These are phyloP conservation scores for Lemur catta DNA, from an alignment of 2,797 vertebrate species.

Conservation along the genomic window DNA sequence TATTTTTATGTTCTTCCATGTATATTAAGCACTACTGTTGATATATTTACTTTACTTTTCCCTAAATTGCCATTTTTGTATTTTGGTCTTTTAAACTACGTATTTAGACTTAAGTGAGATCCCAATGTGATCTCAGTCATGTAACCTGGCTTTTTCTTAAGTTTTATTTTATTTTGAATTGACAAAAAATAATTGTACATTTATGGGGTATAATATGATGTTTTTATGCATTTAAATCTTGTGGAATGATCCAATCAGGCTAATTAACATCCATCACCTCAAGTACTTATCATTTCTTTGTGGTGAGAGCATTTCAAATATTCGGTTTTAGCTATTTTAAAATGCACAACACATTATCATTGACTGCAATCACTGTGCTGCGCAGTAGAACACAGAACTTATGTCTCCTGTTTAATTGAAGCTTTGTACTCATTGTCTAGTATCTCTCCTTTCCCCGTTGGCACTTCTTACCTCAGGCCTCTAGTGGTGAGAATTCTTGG, in stretches of 20 bases:
- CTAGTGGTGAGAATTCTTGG: background rate
- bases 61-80: background rate
- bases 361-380: background rate
- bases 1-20: background rate
- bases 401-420: background rate
- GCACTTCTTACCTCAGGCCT: rapidly evolving
- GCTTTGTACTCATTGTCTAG: too few species aligned
- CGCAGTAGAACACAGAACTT: background rate
- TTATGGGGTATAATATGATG: background rate
- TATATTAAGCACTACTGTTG: background rate
- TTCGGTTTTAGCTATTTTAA: background rate
- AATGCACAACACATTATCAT: background rate
- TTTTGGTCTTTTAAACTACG: background rate
- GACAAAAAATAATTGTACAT: background rate
- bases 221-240: background rate
- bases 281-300: background rate
- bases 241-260: background rate
- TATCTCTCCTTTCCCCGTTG: background rate
- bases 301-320: background rate
- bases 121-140: background rate
- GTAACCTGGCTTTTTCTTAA: background rate
- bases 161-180: background rate
- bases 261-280: background rate
- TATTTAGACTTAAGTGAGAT: background rate
- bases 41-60: background rate